Evolutionary conservation across 2,797 vertebrate species (phyloP).

Genomic region (Xyrichtys novacula): DNA sequence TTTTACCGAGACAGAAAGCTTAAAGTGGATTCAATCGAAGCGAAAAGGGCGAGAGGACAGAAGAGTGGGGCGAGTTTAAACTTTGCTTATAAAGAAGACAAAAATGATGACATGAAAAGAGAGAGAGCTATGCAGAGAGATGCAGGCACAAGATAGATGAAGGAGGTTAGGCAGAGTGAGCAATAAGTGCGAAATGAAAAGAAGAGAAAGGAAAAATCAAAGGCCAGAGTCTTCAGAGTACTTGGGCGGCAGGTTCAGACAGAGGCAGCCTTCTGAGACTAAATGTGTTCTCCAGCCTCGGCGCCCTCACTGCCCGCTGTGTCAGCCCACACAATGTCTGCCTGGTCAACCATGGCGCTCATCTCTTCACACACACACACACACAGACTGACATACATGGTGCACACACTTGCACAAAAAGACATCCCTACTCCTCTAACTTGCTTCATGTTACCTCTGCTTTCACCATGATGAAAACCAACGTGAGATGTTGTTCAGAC

Average conservation of each 20-base stretch:
- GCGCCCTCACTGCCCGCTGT: slow-evolving; percentile 48
- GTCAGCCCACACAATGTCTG: slow-evolving; percentile 68
- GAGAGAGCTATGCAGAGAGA: neutral
- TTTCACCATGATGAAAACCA: slow-evolving; percentile 58
- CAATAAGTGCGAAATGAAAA: neutral
- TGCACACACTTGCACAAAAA: slow-evolving; percentile 31
- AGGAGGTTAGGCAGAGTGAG: neutral
- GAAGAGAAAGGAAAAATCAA: slow-evolving; percentile 18
- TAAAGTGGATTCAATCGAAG: slow-evolving; percentile 9
- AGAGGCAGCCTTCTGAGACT: slow-evolving; percentile 70
- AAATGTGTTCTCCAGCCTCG: slow-evolving; percentile 67
- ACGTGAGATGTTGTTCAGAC: slow-evolving; percentile 48
- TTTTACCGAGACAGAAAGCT: neutral
- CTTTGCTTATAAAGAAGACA: neutral
- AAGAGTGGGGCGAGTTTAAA: slow-evolving; percentile 2
- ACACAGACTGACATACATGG: slow-evolving; percentile 21
- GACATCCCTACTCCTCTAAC: slow-evolving; percentile 43
- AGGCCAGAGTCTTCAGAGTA: slow-evolving; percentile 51
- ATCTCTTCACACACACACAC: slow-evolving; percentile 44
- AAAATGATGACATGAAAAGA: neutral
- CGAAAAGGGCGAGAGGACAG: neutral
- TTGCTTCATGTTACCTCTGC: slow-evolving; percentile 51
- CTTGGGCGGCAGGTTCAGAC: slow-evolving; percentile 64
- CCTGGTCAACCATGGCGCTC: slow-evolving; percentile 59
- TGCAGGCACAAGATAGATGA: neutral